A percentile compares a stretch with the other conserved stretches of the same genome.
Evolutionary conservation across 2,797 vertebrate genomes (phyloP).

Genomic region (Ispidina lecontei): DNA sequence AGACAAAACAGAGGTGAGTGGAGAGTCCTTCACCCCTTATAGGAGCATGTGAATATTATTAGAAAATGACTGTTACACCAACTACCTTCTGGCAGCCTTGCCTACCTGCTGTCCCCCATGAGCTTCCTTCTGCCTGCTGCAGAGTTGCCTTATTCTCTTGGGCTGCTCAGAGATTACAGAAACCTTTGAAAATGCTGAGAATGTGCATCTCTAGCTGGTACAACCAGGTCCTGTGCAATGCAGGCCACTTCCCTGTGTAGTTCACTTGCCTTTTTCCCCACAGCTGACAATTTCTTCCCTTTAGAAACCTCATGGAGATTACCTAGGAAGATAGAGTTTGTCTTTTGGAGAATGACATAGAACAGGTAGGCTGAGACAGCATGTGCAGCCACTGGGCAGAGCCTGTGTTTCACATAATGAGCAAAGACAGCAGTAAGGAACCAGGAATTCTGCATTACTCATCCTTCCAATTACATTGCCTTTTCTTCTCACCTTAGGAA

Average conservation of each 20-base stretch:
- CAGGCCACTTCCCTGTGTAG: not conserved
- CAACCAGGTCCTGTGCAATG: not conserved
- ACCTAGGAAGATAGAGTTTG: not conserved
- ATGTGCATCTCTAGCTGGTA: not conserved
- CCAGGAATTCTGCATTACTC: conserved; percentile 51
- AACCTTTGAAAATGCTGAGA: not conserved
- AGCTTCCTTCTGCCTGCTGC: not conserved
- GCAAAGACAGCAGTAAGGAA: conserved; percentile 12
- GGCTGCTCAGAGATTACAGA: not conserved
- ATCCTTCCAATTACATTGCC: conserved; percentile 24
- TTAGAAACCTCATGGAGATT: not conserved
- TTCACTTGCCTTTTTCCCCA: not conserved
- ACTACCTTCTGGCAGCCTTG: not conserved
- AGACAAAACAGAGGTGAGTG: not conserved
- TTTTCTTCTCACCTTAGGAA: conserved; percentile 42
- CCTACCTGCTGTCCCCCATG: not conserved
- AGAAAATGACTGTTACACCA: not conserved
- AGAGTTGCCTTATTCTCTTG: not conserved
- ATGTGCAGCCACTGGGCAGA: not conserved
- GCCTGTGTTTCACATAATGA: not conserved
- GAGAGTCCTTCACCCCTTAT: not conserved
- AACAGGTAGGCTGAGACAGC: not conserved
- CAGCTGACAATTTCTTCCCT: not conserved
- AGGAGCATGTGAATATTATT: not conserved
- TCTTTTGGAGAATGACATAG: conserved; percentile 8